Evolutionary conservation across 2,113 vertebrate genomes (phyloP).

Genomic region (Butorides virescens): DNA sequence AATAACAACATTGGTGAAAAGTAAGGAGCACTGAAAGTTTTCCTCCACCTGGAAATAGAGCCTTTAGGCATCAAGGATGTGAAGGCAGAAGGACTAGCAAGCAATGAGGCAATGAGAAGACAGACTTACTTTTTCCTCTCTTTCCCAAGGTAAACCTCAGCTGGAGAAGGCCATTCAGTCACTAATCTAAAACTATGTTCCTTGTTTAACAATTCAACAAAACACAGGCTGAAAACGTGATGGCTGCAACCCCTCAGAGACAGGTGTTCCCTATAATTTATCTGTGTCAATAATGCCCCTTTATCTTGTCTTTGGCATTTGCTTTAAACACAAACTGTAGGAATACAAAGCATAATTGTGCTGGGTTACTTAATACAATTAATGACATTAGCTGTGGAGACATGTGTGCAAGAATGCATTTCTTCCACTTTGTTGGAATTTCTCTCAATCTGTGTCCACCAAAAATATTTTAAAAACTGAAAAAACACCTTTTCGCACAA

Average conservation of each 20-base stretch:
- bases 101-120: slow-evolving; percentile 36
- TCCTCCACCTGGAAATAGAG: slow-evolving; percentile 21
- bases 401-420: background rate
- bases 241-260: background rate
- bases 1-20: slow-evolving; percentile 35
- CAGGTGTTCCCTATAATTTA: background rate
- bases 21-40: background rate
- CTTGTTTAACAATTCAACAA: background rate
- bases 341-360: background rate
- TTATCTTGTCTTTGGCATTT: background rate
- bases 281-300: background rate
- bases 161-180: background rate
- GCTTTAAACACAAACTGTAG: background rate
- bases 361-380: background rate
- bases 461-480: slow-evolving; percentile 22
- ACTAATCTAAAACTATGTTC: background rate
- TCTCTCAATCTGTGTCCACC: slow-evolving; percentile 19
- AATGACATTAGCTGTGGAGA: background rate
- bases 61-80: slow-evolving; percentile 10
- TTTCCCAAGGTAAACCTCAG: slow-evolving; percentile 22
- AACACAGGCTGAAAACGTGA: background rate
- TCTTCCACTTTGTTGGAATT: slow-evolving; percentile 12
- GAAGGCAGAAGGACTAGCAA: slow-evolving; percentile 16
- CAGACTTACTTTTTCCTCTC: background rate
- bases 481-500: slow-evolving; percentile 18